Conservation (phyloP, 2,113 vertebrate genomes). For the Pristiophorus japonicus region DNA sequence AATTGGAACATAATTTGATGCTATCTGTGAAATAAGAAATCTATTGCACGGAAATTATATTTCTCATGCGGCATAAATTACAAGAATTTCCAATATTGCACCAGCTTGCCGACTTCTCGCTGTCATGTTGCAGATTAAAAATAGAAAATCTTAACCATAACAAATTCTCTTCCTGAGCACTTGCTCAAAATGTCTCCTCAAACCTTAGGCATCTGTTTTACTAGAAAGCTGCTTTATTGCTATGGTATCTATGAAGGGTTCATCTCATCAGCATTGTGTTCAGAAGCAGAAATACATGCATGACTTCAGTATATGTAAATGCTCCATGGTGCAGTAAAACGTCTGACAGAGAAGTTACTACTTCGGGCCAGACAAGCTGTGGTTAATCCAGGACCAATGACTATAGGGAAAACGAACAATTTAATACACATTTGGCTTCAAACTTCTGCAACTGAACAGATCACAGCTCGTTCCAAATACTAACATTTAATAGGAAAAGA, state of each 20-base stretch:
- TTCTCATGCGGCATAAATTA: background rate
- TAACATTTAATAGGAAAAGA: background rate
- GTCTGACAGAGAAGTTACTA: background rate
- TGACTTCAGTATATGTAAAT: background rate
- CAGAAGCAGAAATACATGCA: background rate
- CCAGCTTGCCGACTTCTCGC: background rate
- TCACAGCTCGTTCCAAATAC: background rate
- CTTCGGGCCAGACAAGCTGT: background rate
- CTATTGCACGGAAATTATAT: background rate
- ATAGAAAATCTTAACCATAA: background rate
- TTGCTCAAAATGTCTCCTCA: background rate
- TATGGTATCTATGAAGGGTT: background rate
- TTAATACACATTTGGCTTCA: background rate
- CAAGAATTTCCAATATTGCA: background rate
- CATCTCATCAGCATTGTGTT: background rate
- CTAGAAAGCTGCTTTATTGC: background rate
- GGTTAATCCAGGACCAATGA: background rate
- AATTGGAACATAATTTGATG: background rate
- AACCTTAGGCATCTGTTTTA: background rate
- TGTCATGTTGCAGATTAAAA: background rate
- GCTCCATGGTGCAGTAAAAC: background rate
- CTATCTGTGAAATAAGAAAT: background rate
- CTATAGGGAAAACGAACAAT: background rate
- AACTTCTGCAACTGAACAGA: background rate
- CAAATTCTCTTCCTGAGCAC: background rate